Evolutionary conservation across 2,113 vertebrate species (phyloP).

Genomic region (Ascaphus truei): DNA sequence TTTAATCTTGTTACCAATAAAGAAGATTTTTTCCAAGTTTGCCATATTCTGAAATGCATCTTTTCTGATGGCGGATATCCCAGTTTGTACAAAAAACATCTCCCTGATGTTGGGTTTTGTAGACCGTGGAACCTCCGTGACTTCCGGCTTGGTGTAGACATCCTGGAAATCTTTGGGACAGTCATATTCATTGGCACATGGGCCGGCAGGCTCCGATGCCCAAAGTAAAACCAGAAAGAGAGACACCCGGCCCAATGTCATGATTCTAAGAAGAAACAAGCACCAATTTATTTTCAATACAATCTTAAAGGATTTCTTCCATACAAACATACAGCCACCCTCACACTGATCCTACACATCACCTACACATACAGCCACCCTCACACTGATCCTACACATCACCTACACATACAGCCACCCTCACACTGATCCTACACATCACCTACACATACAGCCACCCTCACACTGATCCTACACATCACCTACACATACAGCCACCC

Average conservation of each 20-base stretch:
- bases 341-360: too few relatives aligned
- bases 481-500: too few relatives aligned
- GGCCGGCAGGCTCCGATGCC: neutral
- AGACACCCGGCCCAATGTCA: neutral
- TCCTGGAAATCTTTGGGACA: slow-evolving; percentile 44
- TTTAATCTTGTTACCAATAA: slow-evolving; percentile 51
- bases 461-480: too few relatives aligned
- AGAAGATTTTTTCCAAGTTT: slow-evolving; percentile 58
- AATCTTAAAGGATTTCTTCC: neutral
- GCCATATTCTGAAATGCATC: slow-evolving; percentile 59
- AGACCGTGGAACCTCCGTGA: slow-evolving; percentile 54
- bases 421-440: too few relatives aligned
- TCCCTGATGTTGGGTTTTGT: slow-evolving; percentile 51
- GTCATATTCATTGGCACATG: slow-evolving; percentile 10
- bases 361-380: too few relatives aligned
- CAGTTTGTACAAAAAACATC: slow-evolving; percentile 60
- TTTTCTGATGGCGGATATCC: slow-evolving; percentile 53
- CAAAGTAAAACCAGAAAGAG: neutral
- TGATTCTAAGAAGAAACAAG: too few relatives aligned
- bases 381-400: too few relatives aligned
- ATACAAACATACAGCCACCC: too few relatives aligned
- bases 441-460: too few relatives aligned
- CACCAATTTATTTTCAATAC: too few relatives aligned
- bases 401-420: too few relatives aligned
- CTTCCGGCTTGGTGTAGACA: slow-evolving; percentile 42